A percentile compares a stretch with the other conserved stretches of the same genome.
phyloP scores from a whole-genome alignment of 2,113 vertebrate genomes.

The Embiotoca jacksoni region DNA sequence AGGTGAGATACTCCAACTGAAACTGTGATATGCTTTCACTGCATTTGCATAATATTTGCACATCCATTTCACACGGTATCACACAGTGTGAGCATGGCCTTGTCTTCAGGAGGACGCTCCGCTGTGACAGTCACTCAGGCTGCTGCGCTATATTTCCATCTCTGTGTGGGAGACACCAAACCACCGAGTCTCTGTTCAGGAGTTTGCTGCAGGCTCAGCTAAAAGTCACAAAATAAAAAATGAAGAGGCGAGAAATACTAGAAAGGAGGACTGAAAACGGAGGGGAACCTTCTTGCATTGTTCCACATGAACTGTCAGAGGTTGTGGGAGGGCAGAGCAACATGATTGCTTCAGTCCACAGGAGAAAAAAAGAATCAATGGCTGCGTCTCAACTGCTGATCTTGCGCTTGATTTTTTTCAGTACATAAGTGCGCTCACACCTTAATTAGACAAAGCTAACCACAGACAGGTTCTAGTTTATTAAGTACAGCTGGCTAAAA shows the following conservation, averaged over 20 bases:
- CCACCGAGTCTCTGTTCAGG: constrained; percentile 29
- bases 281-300: constrained; percentile 22
- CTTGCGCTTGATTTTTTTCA: too few relatives aligned
- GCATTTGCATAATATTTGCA: constrained; percentile 63
- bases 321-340: constrained; percentile 10
- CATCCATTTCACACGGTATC: constrained; percentile 39
- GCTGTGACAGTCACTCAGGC: constrained; percentile 43
- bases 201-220: constrained; percentile 36
- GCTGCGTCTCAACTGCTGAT: too few relatives aligned
- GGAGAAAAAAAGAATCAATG: not conserved
- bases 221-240: constrained; percentile 37
- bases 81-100: constrained; percentile 5
- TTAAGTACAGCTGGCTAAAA: too few relatives aligned
- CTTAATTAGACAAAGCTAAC: too few relatives aligned
- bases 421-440: too few relatives aligned
- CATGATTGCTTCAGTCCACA: not conserved
- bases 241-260: constrained; percentile 50
- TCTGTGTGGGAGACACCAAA: constrained; percentile 53
- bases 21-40: constrained; percentile 31
- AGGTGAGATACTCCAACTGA: constrained; percentile 50
- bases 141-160: constrained; percentile 47
- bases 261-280: constrained; percentile 58
- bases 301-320: constrained; percentile 8
- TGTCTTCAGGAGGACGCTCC: constrained; percentile 31
- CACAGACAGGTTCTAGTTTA: too few relatives aligned